These are phyloP conservation scores for Apodemia hepburni DNA, from an alignment of 2,888 invertebrate species.

Conservation along the genomic window DNA sequence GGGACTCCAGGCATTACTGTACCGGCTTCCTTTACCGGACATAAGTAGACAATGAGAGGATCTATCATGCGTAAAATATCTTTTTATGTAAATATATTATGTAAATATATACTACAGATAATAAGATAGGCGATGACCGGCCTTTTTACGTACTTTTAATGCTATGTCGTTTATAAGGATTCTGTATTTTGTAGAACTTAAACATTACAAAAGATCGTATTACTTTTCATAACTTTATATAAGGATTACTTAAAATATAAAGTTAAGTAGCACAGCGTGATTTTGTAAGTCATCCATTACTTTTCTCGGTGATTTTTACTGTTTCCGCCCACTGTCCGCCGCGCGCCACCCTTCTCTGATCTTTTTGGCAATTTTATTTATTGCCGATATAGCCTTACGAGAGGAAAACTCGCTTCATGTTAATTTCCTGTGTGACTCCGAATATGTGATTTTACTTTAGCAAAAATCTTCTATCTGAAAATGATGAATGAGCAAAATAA, in stretches of 20 bases:
- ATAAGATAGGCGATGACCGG: no score
- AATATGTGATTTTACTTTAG: constrained; percentile 21
- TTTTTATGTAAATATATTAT: no score
- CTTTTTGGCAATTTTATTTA: constrained; percentile 74
- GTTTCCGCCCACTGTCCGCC: constrained; percentile 49
- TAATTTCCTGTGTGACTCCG: constrained; percentile 64
- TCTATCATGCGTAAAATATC: no score
- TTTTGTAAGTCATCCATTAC: constrained; percentile 28
- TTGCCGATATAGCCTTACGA: constrained; percentile 55
- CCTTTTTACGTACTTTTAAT: background rate
- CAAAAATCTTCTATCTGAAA: constrained; percentile 18
- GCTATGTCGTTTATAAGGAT: constrained; percentile 1
- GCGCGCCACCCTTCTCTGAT: constrained; percentile 41
- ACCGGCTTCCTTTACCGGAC: no score
- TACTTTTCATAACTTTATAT: constrained; percentile 7
- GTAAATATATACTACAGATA: no score
- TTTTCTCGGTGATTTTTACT: constrained; percentile 53
- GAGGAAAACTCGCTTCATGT: constrained; percentile 68
- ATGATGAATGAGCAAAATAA: constrained; percentile 3
- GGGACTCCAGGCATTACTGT: no score
- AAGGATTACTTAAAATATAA: constrained; percentile 7
- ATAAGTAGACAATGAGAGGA: no score
- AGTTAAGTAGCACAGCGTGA: constrained; percentile 19
- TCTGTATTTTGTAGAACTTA: constrained; percentile 14
- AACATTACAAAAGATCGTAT: constrained; percentile 17